phyloP scores from a whole-genome alignment of 2,113 vertebrate genomes.

The Papio anubis region DNA sequence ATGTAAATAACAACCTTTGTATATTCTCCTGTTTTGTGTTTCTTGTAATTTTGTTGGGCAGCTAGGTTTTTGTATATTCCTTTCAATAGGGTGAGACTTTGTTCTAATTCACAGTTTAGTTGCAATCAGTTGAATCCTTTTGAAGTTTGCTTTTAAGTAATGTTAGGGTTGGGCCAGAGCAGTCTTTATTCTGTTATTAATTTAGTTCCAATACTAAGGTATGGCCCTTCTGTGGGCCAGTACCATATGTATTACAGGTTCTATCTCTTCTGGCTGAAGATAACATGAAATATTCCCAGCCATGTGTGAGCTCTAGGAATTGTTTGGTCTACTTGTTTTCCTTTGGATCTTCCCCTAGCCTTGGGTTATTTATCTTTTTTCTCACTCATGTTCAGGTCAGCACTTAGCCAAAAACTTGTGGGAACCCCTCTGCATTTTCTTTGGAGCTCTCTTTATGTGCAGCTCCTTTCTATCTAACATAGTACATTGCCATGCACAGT shows the following conservation, averaged over 20 bases:
- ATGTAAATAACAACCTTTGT: neutral
- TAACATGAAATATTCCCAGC: neutral
- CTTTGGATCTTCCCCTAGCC: neutral
- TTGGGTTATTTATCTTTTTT: neutral
- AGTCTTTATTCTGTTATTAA: constrained; percentile 7
- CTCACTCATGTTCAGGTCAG: neutral
- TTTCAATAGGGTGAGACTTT: constrained; percentile 34
- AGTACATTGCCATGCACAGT: neutral
- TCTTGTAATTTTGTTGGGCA: constrained; percentile 7
- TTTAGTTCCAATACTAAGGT: neutral
- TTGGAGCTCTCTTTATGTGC: neutral
- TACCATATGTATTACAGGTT: neutral
- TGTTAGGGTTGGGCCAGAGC: neutral
- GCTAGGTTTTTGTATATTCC: constrained; percentile 30
- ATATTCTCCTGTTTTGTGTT: neutral
- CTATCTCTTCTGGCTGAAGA: neutral
- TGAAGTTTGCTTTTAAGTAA: neutral
- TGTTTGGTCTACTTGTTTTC: neutral
- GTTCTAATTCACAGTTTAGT: neutral
- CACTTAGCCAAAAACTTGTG: neutral
- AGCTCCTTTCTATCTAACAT: neutral
- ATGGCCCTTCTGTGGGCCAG: neutral
- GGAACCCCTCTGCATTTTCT: neutral
- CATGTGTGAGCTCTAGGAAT: neutral
- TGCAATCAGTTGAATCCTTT: neutral